Evolutionary conservation across 2,888 invertebrate genomes (phyloP), one percentile per base, ranked within the genome.

Genomic region (Pollenia griseotomentosa): DNA sequence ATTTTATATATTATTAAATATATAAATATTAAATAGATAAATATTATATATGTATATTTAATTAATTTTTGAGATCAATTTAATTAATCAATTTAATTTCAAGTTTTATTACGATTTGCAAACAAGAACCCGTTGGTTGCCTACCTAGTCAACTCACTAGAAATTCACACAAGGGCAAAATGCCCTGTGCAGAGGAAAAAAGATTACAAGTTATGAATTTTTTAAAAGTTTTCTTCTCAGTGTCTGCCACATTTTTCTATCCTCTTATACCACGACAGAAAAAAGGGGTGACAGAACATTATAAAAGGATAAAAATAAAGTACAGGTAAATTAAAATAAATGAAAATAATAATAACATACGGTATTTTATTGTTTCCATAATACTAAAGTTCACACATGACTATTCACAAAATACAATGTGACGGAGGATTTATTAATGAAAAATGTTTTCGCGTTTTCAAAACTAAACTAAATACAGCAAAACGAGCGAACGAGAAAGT

Each of bases 381-480:
- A 81, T 63, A 82, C 73, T 59, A 63, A 82, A 87, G 87, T 87
- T 87, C 87, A 84, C 87, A 87, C 87, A 87, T 87, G 87, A 87
- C 87, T 79, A 84, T 84, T 84, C 81, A 84, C 16, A 79, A 84
- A 85, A 77, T 77, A 33, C 33, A 71, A 19, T 46, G 33, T 40
- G 48, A 16, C 46, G 53, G 51, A 40, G 66, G 74, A 73, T 48
- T 55, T 75, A 48, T 66, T 48, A 68, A 61, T 68, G 51, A 46
- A 73, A 71, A 51, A 44, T 33, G n/a, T 5, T 68, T 73, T 11
- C 14, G 51, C 55, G 57, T 51, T 79, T 79, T 61, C 19, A 10
- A 48, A 55, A 55, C 55, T 40, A 48, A 14, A 59, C 7, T 16
- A 19, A 57, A 33, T 16, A 78, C 44, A 68, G 1, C 14, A 12